Base-by-base conservation (phyloP, 2,888 invertebrate species). In the Phasia obesa region DNA sequence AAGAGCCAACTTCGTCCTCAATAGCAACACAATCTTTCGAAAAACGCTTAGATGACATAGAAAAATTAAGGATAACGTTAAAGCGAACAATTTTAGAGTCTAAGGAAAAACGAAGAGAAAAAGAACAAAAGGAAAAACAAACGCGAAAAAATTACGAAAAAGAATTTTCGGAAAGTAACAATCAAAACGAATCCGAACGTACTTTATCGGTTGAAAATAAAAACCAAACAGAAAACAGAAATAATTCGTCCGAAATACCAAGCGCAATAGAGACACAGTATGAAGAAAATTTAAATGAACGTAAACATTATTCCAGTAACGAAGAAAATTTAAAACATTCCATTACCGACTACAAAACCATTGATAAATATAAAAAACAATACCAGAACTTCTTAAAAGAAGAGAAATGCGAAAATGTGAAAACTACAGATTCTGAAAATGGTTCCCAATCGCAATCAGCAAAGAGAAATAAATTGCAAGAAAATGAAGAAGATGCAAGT, bases 61-160 rank as follows among this genome's bases (percentile, higher is more conserved):
- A 85, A 47, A 64, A 84, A 11, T 31, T 85, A 15, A 86, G 85
- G 31, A 21, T 17, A 21, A 80, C 81, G 49, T 51, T 85, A 47
- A 75, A 71, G 38, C 82, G 81, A 64, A 65, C 75, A 2, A 81
- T 86, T 59, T 38, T 75, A 27, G 67, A 75, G 31, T 79, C 85
- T 1, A 76, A 62, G 42, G 75, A 67, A 51, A 79, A 84, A 25
- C 77, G 80, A 6, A 42, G 53, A n/a, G 64, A 74, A 62, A 70
- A 35, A 19, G 44, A 59, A 70, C 21, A 53, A 1, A 9, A 55
- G 9, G 35, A 11, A 25, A 55, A 1, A 4, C 21, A 53, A 6
- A 27, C 21, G 1, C 6, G 15, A 51, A 51, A 19, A 9, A 13
- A 55, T 6, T 7, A 11, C 2, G 35, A 35, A 35, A 35, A 9